Evolutionary conservation across 1,140 invertebrate genomes (phyloP), one percentile per base, ranked within the genome.

Genomic region (Orius insidiosus): DNA sequence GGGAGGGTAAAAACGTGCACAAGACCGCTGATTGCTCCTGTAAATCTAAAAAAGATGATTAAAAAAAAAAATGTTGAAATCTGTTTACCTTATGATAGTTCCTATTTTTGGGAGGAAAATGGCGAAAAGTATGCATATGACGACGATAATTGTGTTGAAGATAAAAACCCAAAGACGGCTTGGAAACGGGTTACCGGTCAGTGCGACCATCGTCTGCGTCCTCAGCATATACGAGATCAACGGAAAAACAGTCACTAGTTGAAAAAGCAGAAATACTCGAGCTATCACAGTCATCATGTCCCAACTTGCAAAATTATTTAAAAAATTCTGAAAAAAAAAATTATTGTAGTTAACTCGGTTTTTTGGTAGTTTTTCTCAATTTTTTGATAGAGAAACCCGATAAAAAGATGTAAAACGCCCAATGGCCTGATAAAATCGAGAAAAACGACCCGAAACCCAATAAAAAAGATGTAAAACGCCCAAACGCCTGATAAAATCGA

Each of bases 241-340:
- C 2, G 89, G 89, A 58, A 82, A 89, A 1, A 94, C 85, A 1
- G 86, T 89, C 3, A 84, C 64, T 54, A 94, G 73, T 72, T 94
- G 85, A 57, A 90, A 87, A 11, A 94, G 69, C 8, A 95, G 62
- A 49, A 90, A 74, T 3, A 85, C 66, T 51, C 89, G 67, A 6
- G 85, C 86, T 2, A 83, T 66, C 6, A 87, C 75, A 1, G 85
- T 80, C 63, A 88, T 66, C 0, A 74, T 61, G 58, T 93, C 86
- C 54, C 71, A 74, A 52, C 74, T 78, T 46, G 73, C 70, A 55
- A 94, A 87, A 61, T 94, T 95, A 60, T 93, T 88, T 24, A 94
- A 61, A 38, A 95, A 74, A 63, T 94, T 94, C 87, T 93, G 68
- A n/a, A 40, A 76, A 82, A 57, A n/a, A 56, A 55, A 58, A 54